phyloP scores from a whole-genome alignment of 2,113 vertebrate genomes.

The Pseudopipra pipra region DNA sequence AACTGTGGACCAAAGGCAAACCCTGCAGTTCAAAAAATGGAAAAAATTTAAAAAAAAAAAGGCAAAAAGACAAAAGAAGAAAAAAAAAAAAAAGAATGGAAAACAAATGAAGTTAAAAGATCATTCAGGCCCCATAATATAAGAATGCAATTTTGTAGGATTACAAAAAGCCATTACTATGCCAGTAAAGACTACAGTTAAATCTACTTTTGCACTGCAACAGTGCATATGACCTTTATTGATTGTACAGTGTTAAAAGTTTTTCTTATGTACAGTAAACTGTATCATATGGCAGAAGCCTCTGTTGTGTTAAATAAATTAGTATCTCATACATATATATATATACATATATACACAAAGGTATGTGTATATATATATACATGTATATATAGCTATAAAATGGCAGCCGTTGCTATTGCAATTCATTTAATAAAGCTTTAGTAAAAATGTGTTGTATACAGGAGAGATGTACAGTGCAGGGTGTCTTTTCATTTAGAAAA shows the following conservation, averaged over 20 bases:
- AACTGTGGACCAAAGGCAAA: conserved; percentile 81
- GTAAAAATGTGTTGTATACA: conserved; percentile 92
- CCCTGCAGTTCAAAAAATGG: conserved; percentile 58
- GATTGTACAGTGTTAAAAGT: conserved; percentile 89
- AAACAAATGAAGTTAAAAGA: conserved; percentile 39
- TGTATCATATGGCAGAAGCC: conserved; percentile 83
- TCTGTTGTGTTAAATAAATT: conserved; percentile 81
- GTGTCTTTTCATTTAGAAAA: conserved; percentile 86
- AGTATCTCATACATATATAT: conserved; percentile 76
- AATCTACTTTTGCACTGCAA: conserved; percentile 89
- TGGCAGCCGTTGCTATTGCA: conserved; percentile 84
- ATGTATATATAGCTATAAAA: conserved; percentile 75
- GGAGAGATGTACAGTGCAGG: conserved; percentile 83
- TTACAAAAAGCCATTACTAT: conserved; percentile 82
- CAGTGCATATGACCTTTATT: conserved; percentile 92
- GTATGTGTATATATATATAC: conserved; percentile 55
- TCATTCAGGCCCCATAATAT: conserved; percentile 68
- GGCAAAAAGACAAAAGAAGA: not conserved
- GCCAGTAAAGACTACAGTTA: conserved; percentile 86
- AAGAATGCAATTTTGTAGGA: conserved; percentile 80
- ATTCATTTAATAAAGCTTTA: conserved; percentile 93
- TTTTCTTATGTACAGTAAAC: conserved; percentile 89
- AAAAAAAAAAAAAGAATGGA: not conserved
- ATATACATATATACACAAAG: conserved; percentile 71
- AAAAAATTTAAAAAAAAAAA: not conserved